These are phyloP conservation scores for Caenorhabditis sp. DNA, from an alignment of 2,888 invertebrate species.

Conservation along the genomic window DNA sequence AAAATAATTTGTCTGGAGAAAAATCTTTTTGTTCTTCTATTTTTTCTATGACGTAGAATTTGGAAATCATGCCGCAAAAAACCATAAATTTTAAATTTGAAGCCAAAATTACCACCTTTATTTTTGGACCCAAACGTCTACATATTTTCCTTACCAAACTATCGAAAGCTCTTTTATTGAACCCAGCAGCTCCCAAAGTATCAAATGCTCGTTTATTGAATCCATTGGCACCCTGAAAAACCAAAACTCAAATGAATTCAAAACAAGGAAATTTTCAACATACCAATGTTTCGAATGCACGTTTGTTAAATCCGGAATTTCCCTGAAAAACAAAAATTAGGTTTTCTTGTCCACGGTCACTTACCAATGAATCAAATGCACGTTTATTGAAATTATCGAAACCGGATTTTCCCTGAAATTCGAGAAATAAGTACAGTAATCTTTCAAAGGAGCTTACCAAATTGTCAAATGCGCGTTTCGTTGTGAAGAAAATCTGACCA, in stretches of 20 bases:
- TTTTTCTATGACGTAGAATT: no score
- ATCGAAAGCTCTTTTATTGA: conserved; percentile 37
- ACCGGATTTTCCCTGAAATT: conserved; percentile 13
- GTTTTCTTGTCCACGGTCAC: background rate
- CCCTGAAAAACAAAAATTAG: conserved; percentile 1
- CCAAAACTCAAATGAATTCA: background rate
- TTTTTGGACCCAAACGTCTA: no score
- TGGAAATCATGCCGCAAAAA: no score
- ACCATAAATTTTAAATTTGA: conserved; percentile 25
- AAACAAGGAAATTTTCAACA: background rate
- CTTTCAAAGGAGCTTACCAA: background rate
- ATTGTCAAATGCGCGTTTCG: background rate
- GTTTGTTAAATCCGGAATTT: conserved; percentile 36
- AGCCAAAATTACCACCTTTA: no score
- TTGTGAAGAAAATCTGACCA: conserved; percentile 22
- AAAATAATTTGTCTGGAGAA: no score
- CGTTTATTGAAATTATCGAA: conserved; percentile 20
- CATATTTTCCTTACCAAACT: conserved; percentile 20
- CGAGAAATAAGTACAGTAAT: background rate
- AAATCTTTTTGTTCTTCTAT: no score
- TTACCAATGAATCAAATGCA: conserved; percentile 49
- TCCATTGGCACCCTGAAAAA: background rate
- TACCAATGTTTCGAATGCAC: conserved; percentile 50
- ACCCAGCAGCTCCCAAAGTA: conserved; percentile 28
- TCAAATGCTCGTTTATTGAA: conserved; percentile 27